Conservation (phyloP, 2,113 vertebrate species). For the Conger conger region DNA sequence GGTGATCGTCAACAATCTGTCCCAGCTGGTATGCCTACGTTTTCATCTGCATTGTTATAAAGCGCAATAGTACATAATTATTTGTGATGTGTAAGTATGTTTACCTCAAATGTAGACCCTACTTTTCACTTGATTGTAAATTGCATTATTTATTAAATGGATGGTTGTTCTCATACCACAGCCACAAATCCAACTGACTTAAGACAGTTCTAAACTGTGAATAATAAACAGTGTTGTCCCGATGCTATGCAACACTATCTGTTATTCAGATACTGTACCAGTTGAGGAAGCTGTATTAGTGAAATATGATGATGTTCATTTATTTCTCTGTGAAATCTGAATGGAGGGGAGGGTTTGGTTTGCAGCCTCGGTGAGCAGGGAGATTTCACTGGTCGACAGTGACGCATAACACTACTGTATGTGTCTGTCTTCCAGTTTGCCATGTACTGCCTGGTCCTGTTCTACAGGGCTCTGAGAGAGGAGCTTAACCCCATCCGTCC, state of each 20-base stretch:
- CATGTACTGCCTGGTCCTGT: slow-evolving; percentile 97
- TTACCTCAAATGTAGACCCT: not conserved
- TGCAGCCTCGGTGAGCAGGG: not conserved
- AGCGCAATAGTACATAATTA: not conserved
- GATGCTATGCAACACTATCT: not conserved
- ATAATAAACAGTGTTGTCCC: no score
- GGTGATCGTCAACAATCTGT: slow-evolving; percentile 96
- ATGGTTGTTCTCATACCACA: no score
- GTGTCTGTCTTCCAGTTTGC: slow-evolving; percentile 79
- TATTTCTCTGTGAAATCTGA: no score
- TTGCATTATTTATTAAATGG: not conserved
- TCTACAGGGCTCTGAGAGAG: slow-evolving; percentile 90
- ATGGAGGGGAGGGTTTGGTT: not conserved
- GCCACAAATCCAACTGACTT: no score
- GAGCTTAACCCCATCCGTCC: slow-evolving; percentile 92
- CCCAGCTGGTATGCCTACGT: slow-evolving; percentile 84
- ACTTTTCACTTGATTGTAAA: not conserved
- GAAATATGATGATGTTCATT: no score
- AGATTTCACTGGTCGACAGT: no score
- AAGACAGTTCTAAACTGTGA: no score
- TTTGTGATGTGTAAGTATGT: no score
- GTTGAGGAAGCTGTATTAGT: slow-evolving; percentile 1
- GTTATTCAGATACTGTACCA: not conserved
- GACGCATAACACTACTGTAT: not conserved
- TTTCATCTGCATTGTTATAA: not conserved